Evolutionary conservation across 2,888 invertebrate species (phyloP).

Genomic region (Seladonia tumulorum): DNA sequence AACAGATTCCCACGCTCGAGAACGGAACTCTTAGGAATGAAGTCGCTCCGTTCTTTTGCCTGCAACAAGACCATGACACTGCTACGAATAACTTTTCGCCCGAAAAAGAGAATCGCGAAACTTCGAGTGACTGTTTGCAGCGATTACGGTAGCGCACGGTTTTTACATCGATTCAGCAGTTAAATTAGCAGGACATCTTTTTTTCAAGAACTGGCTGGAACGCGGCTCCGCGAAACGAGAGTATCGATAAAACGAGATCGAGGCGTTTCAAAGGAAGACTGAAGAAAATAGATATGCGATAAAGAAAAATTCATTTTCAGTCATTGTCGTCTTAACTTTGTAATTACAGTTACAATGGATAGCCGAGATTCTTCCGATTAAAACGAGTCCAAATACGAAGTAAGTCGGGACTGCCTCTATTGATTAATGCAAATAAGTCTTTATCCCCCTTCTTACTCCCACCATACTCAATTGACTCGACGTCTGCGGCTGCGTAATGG

Average conservation of each 20-base stretch:
- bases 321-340: neutral
- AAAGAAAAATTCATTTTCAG: neutral
- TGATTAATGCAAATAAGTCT: neutral
- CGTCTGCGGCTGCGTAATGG: neutral
- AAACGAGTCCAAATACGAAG: no score
- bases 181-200: neutral
- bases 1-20: slow-evolving; percentile 31
- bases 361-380: no score
- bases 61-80: slow-evolving; percentile 13
- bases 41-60: slow-evolving; percentile 6
- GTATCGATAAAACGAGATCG: neutral
- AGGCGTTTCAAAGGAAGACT: neutral
- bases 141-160: neutral
- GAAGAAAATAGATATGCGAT: neutral
- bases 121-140: neutral
- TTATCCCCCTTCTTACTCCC: neutral
- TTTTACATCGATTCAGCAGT: neutral
- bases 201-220: neutral
- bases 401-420: no score
- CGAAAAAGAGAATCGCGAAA: neutral
- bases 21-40: neutral
- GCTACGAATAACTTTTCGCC: slow-evolving; percentile 20
- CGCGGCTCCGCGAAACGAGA: neutral
- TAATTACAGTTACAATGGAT: no score
- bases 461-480: neutral